Percentiles rank a stretch among this genome's conserved stretches.
These are phyloP conservation scores for Spheniscus mendiculus DNA, from an alignment of 2,113 vertebrate genomes.

Conservation along the genomic window DNA sequence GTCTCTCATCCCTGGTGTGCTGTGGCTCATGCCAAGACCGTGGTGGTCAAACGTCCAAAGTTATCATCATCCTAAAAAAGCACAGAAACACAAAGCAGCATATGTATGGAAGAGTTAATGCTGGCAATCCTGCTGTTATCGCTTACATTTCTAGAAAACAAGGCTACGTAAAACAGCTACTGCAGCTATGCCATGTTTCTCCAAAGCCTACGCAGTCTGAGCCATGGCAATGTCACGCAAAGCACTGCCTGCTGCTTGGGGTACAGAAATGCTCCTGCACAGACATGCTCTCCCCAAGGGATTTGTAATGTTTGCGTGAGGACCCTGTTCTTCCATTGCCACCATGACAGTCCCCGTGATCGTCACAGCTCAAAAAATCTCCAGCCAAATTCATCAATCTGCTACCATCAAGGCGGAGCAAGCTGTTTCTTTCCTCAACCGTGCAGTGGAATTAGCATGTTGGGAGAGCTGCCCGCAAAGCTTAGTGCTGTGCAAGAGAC, in stretches of 20 bases:
- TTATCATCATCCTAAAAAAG: neutral
- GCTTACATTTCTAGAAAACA: neutral
- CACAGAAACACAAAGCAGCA: neutral
- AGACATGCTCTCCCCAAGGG: neutral
- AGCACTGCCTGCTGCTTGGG: neutral
- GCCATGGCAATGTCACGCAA: fast-evolving
- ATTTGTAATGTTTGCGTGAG: neutral
- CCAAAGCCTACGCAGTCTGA: neutral
- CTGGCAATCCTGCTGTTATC: neutral
- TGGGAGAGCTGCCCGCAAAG: neutral
- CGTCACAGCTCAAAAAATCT: neutral
- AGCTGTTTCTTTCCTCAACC: neutral
- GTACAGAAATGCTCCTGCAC: neutral
- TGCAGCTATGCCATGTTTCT: neutral
- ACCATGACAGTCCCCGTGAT: fast-evolving
- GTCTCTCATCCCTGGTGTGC: neutral
- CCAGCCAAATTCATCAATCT: neutral
- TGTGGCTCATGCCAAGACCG: neutral
- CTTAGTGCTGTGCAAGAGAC: neutral
- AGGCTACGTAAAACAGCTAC: neutral
- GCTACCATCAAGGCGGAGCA: neutral
- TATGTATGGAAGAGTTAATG: neutral
- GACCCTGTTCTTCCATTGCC: neutral
- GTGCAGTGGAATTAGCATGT: neutral
- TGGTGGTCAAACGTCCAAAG: neutral